A percentile compares a stretch with the other conserved stretches of the same genome.
These are phyloP conservation scores for Callionymus lyra DNA, from an alignment of 2,113 vertebrate genomes.

Conservation along the genomic window DNA sequence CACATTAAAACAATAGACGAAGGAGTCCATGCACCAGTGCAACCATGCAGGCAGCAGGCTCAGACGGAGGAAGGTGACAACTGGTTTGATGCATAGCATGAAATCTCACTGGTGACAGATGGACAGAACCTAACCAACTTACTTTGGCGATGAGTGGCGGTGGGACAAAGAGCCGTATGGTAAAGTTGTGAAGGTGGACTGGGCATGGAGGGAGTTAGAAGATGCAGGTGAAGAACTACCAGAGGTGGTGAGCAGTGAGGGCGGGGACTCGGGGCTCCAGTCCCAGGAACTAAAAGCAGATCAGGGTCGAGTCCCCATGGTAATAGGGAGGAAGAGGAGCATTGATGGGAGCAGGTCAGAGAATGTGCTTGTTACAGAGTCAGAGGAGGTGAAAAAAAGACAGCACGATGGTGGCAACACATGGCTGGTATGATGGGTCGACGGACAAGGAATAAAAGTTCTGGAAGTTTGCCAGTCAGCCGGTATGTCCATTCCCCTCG, in stretches of 20 bases:
- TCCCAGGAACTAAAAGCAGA: constrained; percentile 60
- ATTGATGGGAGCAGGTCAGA: constrained; percentile 36
- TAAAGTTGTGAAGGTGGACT: constrained; percentile 62
- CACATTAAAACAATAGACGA: constrained; percentile 11
- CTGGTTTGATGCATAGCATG: constrained; percentile 11
- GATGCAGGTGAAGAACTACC: constrained; percentile 65
- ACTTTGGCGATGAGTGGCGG: constrained; percentile 68
- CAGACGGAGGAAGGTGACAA: constrained; percentile 4
- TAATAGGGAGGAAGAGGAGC: constrained; percentile 38
- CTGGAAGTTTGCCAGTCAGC: too few species aligned
- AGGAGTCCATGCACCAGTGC: constrained; percentile 33
- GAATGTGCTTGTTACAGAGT: constrained; percentile 36
- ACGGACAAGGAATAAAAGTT: too few species aligned
- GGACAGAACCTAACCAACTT: constrained; percentile 53
- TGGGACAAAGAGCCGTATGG: constrained; percentile 62
- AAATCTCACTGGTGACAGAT: constrained; percentile 35
- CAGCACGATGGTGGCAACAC: constrained; percentile 35
- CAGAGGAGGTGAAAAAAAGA: constrained; percentile 42
- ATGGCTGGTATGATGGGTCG: constrained; percentile 19
- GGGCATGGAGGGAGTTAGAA: constrained; percentile 66
- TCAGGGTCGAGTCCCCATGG: constrained; percentile 31
- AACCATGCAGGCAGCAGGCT: constrained; percentile 30
- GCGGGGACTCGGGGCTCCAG: constrained; percentile 57
- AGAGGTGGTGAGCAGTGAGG: constrained; percentile 57
- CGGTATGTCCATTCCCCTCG: too few species aligned